Percentiles rank a stretch among this genome's conserved stretches.
These are phyloP conservation scores for Rhinolophus sinicus DNA, from an alignment of 2,113 vertebrate genomes.

Conservation along the genomic window DNA sequence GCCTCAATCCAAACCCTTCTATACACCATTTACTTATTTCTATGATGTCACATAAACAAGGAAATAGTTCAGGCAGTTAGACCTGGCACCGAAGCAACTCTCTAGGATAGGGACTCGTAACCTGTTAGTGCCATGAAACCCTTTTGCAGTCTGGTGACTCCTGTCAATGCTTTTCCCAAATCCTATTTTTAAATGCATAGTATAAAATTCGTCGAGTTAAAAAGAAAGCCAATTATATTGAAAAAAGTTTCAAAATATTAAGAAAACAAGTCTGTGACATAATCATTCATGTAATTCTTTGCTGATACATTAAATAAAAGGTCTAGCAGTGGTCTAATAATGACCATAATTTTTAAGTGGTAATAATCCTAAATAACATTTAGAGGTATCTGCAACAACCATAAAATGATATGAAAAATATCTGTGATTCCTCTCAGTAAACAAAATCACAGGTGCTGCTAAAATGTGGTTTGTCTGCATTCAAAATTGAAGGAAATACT, in stretches of 20 bases:
- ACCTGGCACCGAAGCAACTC: not conserved
- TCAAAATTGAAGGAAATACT: slow-evolving; percentile 22
- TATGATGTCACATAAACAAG: not conserved
- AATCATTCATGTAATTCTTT: not conserved
- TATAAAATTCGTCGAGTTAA: slow-evolving; percentile 7
- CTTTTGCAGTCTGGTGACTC: not conserved
- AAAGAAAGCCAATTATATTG: not conserved
- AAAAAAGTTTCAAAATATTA: slow-evolving; percentile 9
- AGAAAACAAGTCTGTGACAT: not conserved
- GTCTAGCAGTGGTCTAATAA: not conserved
- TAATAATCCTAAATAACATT: not conserved
- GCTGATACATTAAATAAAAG: slow-evolving; percentile 1
- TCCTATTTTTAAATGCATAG: not conserved
- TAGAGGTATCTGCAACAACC: not conserved
- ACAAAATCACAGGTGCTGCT: not conserved
- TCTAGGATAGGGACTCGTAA: not conserved
- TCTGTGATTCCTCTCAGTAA: not conserved
- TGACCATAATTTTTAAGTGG: not conserved
- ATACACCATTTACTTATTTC: not conserved
- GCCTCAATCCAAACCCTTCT: not conserved
- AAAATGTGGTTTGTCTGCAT: not conserved
- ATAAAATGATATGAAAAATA: not conserved
- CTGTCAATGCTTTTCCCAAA: not conserved
- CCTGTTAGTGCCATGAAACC: not conserved
- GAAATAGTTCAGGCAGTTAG: not conserved